phyloP scores from a whole-genome alignment of 1,140 invertebrate genomes.

The Cydia splendana region DNA sequence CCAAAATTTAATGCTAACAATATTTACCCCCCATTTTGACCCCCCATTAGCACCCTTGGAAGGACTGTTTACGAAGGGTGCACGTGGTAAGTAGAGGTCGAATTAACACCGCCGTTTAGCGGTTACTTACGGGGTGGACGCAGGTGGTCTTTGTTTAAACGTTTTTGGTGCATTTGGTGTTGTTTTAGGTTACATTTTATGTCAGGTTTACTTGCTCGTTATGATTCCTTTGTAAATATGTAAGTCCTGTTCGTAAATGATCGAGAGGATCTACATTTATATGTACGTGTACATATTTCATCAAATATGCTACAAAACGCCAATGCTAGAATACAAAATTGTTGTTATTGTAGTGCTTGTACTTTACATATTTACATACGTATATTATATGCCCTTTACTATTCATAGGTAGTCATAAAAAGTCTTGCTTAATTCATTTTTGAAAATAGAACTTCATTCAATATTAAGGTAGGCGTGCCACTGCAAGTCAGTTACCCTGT shows the following conservation, averaged over 20 bases:
- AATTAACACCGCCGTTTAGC: conserved; percentile 66
- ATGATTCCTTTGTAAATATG: conserved; percentile 4
- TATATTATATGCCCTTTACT: too few species aligned
- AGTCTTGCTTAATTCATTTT: too few species aligned
- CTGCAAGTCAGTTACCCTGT: too few species aligned
- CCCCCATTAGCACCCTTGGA: conserved; percentile 28
- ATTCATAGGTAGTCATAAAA: too few species aligned
- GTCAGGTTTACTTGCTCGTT: neutral
- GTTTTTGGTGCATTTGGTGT: conserved; percentile 37
- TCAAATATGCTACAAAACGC: neutral
- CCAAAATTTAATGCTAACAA: conserved; percentile 19
- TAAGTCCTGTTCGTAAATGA: neutral
- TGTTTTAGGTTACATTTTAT: conserved; percentile 13
- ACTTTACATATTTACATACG: too few species aligned
- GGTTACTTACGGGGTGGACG: conserved; percentile 50
- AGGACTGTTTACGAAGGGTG: conserved; percentile 43
- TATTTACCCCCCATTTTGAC: conserved; percentile 24
- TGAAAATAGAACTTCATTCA: too few species aligned
- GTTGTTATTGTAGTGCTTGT: too few species aligned
- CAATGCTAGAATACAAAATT: too few species aligned
- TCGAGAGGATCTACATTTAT: too few species aligned
- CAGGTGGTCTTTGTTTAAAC: conserved; percentile 70
- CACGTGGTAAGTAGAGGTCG: conserved; percentile 44
- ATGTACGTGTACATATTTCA: conserved; percentile 18
- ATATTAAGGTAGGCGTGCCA: too few species aligned